Conservation (phyloP, 64 coral and sea anemone genomes). For the Porites lutea region DNA sequence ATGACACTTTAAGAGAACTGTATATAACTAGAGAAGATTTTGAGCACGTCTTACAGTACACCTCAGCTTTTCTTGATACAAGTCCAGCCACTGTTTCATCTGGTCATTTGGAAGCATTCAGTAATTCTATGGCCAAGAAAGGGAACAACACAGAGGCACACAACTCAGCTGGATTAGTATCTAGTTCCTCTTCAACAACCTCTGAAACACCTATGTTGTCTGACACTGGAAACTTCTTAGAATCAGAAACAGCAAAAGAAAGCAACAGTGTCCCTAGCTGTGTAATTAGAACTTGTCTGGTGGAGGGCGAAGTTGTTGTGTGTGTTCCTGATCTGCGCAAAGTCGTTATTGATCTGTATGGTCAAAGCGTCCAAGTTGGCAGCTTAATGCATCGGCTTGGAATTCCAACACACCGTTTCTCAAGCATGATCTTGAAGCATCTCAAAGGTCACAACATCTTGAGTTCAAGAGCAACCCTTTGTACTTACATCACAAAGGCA, state of each 20-base stretch:
- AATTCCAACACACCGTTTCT: conserved; percentile 83
- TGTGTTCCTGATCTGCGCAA: conserved; percentile 93
- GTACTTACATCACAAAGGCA: conserved; percentile 83
- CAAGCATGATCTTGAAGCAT: conserved; percentile 61
- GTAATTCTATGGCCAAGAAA: neutral
- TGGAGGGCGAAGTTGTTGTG: conserved; percentile 69
- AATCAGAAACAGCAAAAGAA: neutral
- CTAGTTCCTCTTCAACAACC: neutral
- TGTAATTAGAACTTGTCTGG: conserved; percentile 75
- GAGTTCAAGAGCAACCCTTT: conserved; percentile 84
- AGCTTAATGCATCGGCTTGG: conserved; percentile 79
- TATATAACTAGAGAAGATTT: conserved; percentile 75
- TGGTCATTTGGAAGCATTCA: neutral
- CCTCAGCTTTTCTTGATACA: conserved; percentile 67
- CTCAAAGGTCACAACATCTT: conserved; percentile 74
- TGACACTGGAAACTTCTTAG: neutral
- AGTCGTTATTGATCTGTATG: conserved; percentile 76
- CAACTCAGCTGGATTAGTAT: neutral
- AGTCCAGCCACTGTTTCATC: conserved; percentile 56
- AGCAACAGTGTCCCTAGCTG: neutral
- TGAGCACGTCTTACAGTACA: conserved; percentile 68
- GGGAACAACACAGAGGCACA: neutral
- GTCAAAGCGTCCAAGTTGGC: conserved; percentile 83
- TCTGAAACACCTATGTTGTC: neutral
- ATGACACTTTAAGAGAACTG: neutral